These are phyloP conservation scores for Kryptolebias marmoratus DNA, from an alignment of 2,113 vertebrate species.

Conservation along the genomic window DNA sequence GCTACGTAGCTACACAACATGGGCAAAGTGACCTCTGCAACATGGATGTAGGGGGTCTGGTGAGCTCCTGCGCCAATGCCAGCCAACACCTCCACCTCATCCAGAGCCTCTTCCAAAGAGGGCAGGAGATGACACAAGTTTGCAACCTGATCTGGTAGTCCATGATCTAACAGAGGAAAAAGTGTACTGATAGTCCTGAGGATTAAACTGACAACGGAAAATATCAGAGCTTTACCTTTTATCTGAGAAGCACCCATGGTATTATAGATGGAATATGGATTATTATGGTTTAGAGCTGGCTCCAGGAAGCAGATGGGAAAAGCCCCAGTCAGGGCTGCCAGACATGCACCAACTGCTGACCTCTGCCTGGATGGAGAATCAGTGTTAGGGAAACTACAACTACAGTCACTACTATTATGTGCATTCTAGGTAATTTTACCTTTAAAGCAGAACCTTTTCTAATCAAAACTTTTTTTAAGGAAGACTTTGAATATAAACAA, in stretches of 20 bases:
- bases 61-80: conserved; percentile 84
- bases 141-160: conserved; percentile 81
- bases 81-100: conserved; percentile 87
- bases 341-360: conserved; percentile 87
- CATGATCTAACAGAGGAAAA: conserved; percentile 74
- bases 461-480: too few species aligned
- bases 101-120: conserved; percentile 86
- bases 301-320: conserved; percentile 96
- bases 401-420: background rate
- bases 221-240: conserved; percentile 78
- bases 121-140: conserved; percentile 87
- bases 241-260: conserved; percentile 81
- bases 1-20: conserved; percentile 94
- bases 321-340: conserved; percentile 88
- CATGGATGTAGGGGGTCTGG: conserved; percentile 87
- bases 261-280: conserved; percentile 87
- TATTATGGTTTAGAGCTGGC: conserved; percentile 85
- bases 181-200: background rate
- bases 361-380: conserved; percentile 81
- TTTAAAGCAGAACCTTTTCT: too few species aligned
- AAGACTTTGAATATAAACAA: background rate
- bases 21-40: conserved; percentile 91
- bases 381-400: background rate
- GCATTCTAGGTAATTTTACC: too few species aligned
- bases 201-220: background rate